Base-by-base conservation (phyloP, 1,140 invertebrate species). In the Aphelenchoides fujianensis region DNA sequence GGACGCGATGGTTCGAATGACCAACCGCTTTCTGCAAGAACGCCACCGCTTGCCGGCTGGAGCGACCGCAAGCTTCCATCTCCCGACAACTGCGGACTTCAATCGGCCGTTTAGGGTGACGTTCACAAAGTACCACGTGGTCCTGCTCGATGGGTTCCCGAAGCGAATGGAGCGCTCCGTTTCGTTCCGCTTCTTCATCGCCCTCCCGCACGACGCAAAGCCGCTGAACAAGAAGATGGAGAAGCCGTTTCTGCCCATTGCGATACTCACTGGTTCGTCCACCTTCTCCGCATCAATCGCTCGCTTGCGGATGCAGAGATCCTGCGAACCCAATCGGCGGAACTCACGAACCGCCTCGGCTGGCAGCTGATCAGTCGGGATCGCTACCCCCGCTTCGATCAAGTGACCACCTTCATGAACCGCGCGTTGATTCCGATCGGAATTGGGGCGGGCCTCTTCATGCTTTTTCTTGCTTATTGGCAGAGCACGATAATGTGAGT, bases 401-500 rank as follows among this genome's bases (percentile, higher is more conserved):
- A 73, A 61, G 66, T 79, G 2, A 77, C 75, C 12, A 79, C 76
- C 23, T 78, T 78, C 55, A 79, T 78, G 71, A 78, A 78, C 28
- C 69, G 69, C 1, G 57, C 59, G 27, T 36, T 78, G 12, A 74
- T 78, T 68, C 76, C 77, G 12, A 70, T 61, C 41, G 52, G 52
- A n/a, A 52, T 72, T 59, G n/a, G 68, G 9, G 75, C 75, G 19
- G 74, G 74, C 1, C 67, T 78, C 28, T 78, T 81, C 34, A 78
- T 78, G 76, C 41, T 78, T 31, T 80, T 78, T 63, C 72, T 78
- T 30, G 76, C 76, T n/a, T 78, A 80, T 69, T 78, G 76, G 76
- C 68, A 66, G 1, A 64, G 62, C 0, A 69, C 64, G n/a, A 70
- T 77, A 12, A 79, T 68, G 66, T 77, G 37, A 35, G 76, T 23